phyloP scores from a whole-genome alignment of 1,140 invertebrate genomes.

The Bombus cullumanus region DNA sequence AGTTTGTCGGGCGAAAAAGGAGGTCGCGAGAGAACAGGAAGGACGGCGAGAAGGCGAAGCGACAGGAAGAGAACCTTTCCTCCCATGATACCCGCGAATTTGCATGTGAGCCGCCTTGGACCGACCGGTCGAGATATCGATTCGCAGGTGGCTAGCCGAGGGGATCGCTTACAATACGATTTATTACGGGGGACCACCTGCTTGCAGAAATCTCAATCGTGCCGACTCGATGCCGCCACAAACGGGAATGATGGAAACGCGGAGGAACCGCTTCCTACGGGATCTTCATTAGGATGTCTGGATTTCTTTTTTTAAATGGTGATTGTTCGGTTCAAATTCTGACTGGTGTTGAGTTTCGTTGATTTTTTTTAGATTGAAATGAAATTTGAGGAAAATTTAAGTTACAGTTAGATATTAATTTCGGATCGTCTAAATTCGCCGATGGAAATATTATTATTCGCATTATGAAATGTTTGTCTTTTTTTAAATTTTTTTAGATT shows the following conservation, averaged over 20 bases:
- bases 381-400: neutral
- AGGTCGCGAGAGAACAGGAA: slow-evolving; percentile 6
- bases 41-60: slow-evolving; percentile 18
- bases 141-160: slow-evolving; percentile 79
- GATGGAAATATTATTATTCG: too few species aligned
- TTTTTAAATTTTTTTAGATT: too few species aligned
- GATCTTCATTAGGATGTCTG: slow-evolving; percentile 60
- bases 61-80: slow-evolving; percentile 60
- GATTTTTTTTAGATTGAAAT: neutral
- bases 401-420: too few species aligned
- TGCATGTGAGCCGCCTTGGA: slow-evolving; percentile 73
- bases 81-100: slow-evolving; percentile 69
- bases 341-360: neutral
- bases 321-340: slow-evolving; percentile 1
- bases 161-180: slow-evolving; percentile 81
- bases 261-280: slow-evolving; percentile 51
- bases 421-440: too few species aligned
- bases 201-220: slow-evolving; percentile 79
- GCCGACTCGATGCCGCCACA: slow-evolving; percentile 66
- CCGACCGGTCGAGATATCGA: slow-evolving; percentile 78
- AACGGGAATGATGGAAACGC: slow-evolving; percentile 61
- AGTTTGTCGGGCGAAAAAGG: neutral
- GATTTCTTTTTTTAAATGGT: neutral
- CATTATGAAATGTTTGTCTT: too few species aligned
- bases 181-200: slow-evolving; percentile 80